Base-by-base conservation (phyloP, 2,888 invertebrate genomes). In the Agrochola litura region DNA sequence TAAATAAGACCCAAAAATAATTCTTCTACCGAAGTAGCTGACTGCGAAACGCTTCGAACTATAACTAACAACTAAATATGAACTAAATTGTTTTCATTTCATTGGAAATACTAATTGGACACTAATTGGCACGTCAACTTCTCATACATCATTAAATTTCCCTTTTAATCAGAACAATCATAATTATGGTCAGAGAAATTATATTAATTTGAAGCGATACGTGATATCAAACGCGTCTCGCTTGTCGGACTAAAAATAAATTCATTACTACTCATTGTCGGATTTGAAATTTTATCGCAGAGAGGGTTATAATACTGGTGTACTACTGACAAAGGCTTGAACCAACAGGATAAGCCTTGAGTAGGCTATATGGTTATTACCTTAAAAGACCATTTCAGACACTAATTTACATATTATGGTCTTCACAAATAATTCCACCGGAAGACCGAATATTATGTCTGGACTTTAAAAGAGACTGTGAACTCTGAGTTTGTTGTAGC, bases 111-210 rank as follows among this genome's bases (percentile, higher is more conserved):
- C 30, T 64, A 68, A 67, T 70, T 61, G 63, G 56, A 58, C 46
- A 41, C 56, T 74, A 77, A 74, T 65, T 81, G 58, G 19, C 54
- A 41, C 22, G 54, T 64, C 56, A 66, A 64, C 14, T 60, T 76
- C 41, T 64, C 54, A 25, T 14, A 22, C 22, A 43, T 46, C 9
- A 58, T 43, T 52, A 30, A 14, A 49, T 61, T 25, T 58, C 1
- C 49, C 6, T 54, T 41, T 16, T 30, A 52, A 30, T 52, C n/a
- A 10, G 46, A 69, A 66, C 73, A 78, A 12, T 65, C 22, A 67
- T 66, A 58, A 14, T 25, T 8, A 75, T 25, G 58, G 3, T 25
- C 43, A 4, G 58, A 67, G 6, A 30, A 37, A 46, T 16, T 0
- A 43, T 37, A 58, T 54, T 49, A 12, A 61, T 70, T 46, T 22